These are phyloP conservation scores for Entomyzon cyanotis DNA, from an alignment of 2,113 vertebrate species.

Conservation along the genomic window DNA sequence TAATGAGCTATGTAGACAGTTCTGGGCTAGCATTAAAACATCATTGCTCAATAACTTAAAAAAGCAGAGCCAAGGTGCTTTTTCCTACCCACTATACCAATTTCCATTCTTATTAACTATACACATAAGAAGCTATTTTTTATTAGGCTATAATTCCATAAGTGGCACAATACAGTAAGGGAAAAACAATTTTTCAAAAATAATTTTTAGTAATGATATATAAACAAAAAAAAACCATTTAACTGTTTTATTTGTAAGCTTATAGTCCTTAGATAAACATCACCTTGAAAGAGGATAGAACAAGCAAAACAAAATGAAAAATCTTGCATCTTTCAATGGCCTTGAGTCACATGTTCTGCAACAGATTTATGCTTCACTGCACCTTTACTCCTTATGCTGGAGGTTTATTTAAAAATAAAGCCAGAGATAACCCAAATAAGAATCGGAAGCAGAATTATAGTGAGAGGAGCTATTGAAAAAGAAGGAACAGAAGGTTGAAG, in stretches of 20 bases:
- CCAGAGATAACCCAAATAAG: not conserved
- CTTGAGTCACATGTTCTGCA: not conserved
- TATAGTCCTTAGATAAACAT: not conserved
- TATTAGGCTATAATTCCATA: not conserved
- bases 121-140: not conserved
- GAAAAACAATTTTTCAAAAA: not conserved
- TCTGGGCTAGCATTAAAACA: not conserved
- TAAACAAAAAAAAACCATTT: not conserved
- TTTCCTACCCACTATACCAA: not conserved
- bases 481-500: not conserved
- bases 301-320: not conserved
- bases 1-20: not conserved
- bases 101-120: not conserved
- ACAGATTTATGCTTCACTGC: not conserved
- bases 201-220: not conserved
- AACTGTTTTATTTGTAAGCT: not conserved
- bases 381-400: not conserved
- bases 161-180: not conserved
- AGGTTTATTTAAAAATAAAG: constrained; percentile 2
- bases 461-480: not conserved
- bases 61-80: not conserved
- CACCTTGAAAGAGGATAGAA: not conserved
- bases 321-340: not conserved
- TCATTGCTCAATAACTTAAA: not conserved
- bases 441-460: not conserved